Evolutionary conservation across 2,888 invertebrate species (phyloP), one percentile per base, ranked within the genome.

Genomic region (Campaea margaritaria): DNA sequence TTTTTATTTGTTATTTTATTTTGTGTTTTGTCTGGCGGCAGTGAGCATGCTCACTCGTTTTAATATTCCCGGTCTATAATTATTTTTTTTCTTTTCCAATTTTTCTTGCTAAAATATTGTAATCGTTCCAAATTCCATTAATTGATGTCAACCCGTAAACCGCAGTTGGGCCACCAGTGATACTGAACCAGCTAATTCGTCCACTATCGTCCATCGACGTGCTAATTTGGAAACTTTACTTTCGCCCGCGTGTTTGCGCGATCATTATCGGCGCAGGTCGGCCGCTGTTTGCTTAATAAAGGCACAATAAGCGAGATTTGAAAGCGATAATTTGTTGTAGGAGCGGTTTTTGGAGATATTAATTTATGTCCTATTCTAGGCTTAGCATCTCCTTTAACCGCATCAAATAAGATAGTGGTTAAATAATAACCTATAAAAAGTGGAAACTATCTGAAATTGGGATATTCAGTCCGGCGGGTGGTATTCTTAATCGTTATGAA

Each of bases 201-300:
- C 61, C 47, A 52, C 55, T 55, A 64, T 64, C 56, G 53, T 50
- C 70, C 70, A 66, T 67, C 59, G 31, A 79, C 69, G 77, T 76
- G 85, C 76, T 85, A 85, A 85, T 85, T 85, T 85, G 79, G 85
- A 85, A 85, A 85, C 81, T 73, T 55, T 55, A 61, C 60, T 61
- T 61, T 61, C 60, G 55, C 60, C 47, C 38, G 31, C 10, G 55
- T 70, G 63, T 70, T 64, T 69, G 64, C 61, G 58, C 38, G 65
- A 67, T 69, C 67, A 62, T 68, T 69, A 68, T 70, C 67, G 53
- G 12, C 39, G 36, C 42, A 48, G 39, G 45, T 42, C 49, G 54
- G 48, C 41, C 57, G 15, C 50, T 48, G 16, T 41, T 51, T 56
- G 39, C 51, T 44, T 39, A 28, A 46, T 56, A 48, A 47, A 51